Base-by-base conservation (phyloP, 2,113 vertebrate species). In the Lepus timidus region DNA sequence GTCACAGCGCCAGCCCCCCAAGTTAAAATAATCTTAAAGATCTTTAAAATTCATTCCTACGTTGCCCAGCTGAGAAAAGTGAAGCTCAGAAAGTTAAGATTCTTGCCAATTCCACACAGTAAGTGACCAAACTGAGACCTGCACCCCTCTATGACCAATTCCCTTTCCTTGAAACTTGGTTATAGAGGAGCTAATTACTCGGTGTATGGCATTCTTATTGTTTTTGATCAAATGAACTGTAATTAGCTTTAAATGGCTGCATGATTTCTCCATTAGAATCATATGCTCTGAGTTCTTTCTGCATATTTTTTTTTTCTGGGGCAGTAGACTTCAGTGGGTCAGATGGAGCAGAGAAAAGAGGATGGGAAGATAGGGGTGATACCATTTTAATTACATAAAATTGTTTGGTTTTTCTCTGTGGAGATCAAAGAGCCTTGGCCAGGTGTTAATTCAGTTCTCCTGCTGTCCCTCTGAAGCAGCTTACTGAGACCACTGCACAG, bases 1-100 rank as follows among this genome's bases (percentile, higher is more conserved):
- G 6, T 7, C 44, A 44, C 7, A 44, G 44, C 7, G 44, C 44
- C 44, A 44, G 44, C 44, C 44, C 44, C 44, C 70, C 87, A 49
- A 70, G 17, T 70, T 78, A 78, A 17, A 88, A 89, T 44, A 82
- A 20, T 64, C 29, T 27, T 58, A 39, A 4, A 52, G 31, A 52
- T 71, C 68, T 88, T 83, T 22, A 73, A 71, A 88, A 58, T 19
- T 22, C 39, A 74, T 49, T 17, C 9, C 16, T 68, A 3, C 19
- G 67, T 83, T 91, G 94, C 68, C 64, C 2, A 85, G 23, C 31
- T 61, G 29, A 93, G 62, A 81, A 93, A 88, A 90, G 9, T 55
- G 31, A 73, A 73, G 27, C 29, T 33, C 25, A 62, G 44, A 55
- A 71, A 71, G 20, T 16, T 67, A n/a, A 75, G 25, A 58, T 16